phyloP scores from a whole-genome alignment of 2,888 invertebrate species.

The Erebia epiphron region DNA sequence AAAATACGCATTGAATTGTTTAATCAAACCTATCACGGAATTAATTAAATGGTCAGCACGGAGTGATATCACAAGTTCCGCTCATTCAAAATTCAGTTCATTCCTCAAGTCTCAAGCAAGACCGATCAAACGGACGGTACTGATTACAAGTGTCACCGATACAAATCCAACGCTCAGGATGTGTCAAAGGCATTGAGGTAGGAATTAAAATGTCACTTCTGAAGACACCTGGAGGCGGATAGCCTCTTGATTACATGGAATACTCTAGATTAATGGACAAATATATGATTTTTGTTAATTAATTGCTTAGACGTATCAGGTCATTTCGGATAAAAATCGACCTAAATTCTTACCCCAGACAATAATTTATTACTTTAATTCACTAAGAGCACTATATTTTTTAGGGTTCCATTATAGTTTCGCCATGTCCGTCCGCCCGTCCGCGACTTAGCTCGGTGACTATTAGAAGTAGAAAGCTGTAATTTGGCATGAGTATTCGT shows the following conservation, averaged over 20 bases:
- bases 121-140: conserved; percentile 34
- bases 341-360: background rate
- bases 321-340: conserved; percentile 8
- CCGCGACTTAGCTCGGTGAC: no score
- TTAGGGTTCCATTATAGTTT: no score
- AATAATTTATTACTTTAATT: background rate
- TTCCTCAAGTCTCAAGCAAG: conserved; percentile 26
- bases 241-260: conserved; percentile 38
- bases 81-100: conserved; percentile 29
- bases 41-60: conserved; percentile 31
- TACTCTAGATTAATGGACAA: conserved; percentile 30
- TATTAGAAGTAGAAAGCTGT: background rate
- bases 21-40: no score
- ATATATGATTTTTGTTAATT: conserved; percentile 29
- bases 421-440: no score
- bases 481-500: no score
- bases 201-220: conserved; percentile 48
- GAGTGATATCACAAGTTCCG: conserved; percentile 26
- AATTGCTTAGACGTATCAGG: conserved; percentile 19
- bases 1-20: no score
- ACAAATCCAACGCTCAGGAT: conserved; percentile 54
- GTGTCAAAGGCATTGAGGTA: conserved; percentile 56
- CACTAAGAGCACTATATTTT: no score
- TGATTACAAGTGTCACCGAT: conserved; percentile 44
- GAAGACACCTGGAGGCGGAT: conserved; percentile 42